Base-by-base conservation (phyloP, 2,113 vertebrate genomes). In the Seriola rivoliana region DNA sequence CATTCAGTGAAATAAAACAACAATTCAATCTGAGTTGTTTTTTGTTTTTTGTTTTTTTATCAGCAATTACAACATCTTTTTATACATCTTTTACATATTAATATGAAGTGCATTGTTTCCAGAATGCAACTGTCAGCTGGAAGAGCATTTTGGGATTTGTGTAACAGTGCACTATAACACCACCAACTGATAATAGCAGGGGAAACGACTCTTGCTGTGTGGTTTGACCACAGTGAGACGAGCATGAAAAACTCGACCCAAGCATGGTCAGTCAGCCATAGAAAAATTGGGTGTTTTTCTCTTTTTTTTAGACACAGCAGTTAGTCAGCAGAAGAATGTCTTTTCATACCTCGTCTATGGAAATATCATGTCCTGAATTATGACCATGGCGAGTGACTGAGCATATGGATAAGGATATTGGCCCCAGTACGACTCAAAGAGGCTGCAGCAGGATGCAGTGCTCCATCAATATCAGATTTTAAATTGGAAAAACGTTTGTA, bases 381-480 rank as follows among this genome's bases (percentile, higher is more conserved):
- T 71, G 71, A 70, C 72, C 32, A 60, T 13, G 21, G 57, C 8
- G 1, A 66, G 69, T 60, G n/a, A 67, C 70, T 8, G 17, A 83
- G 81, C 65, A 73, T 82, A 76, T 67, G 77, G 66, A 88, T 80
- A 72, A 74, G 70, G 76, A 75, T 75, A 81, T 70, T 55, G 83
- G 65, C 69, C 65, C 19, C 46, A 63, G 76, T 25, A 32, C 82
- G 50, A 73, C 89, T 88, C 80, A 86, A 77, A 84, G 75, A 74
- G 25, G 84, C 80, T 84, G 85, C 71, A 65, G 84, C 70, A 66
- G 52, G 79, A 89, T 23, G 52, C 72, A 89, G 89, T 88, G 87
- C 86, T 94, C 91, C 86, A 92, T 92, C 92, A 92, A 91, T 89
- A 92, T 94, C 91, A 94, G 75, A 91, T 92, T 90, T 90, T 91